Percentiles rank a stretch among this genome's conserved stretches.
phyloP scores from a whole-genome alignment of 2,113 vertebrate species.

The Rhagologus leucostigma region DNA sequence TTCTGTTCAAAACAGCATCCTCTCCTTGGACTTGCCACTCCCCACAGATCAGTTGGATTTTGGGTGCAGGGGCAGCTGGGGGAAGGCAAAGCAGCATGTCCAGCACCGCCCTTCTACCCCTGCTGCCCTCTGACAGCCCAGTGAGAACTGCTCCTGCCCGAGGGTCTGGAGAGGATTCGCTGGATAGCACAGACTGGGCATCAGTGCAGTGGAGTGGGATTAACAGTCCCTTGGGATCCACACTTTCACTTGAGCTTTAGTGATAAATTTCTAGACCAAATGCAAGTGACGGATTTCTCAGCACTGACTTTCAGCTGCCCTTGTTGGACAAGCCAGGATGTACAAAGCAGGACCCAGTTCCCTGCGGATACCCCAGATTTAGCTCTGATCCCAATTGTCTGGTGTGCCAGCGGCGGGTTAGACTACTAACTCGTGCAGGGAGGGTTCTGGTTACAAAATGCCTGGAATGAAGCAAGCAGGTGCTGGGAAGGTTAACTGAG shows the following conservation, averaged over 20 bases:
- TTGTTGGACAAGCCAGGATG: not conserved
- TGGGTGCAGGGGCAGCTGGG: not conserved
- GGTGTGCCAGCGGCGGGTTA: not conserved
- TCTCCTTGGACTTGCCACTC: not conserved
- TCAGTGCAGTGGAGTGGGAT: not conserved
- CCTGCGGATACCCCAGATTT: slow-evolving; percentile 24
- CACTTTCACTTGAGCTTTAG: not conserved
- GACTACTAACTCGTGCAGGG: not conserved
- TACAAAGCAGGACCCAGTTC: slow-evolving; percentile 15
- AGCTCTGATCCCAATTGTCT: slow-evolving; percentile 50
- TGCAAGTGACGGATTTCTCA: not conserved
- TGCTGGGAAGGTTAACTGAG: slow-evolving; percentile 40
- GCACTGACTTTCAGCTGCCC: slow-evolving; percentile 36
- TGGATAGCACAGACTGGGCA: not conserved
- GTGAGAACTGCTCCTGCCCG: not conserved
- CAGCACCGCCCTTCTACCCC: not conserved
- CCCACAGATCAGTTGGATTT: fast-evolving
- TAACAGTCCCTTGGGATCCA: not conserved
- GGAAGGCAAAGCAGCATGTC: not conserved
- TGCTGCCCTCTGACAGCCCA: not conserved
- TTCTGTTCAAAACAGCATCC: not conserved
- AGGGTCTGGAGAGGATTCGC: not conserved
- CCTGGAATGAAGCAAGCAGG: slow-evolving; percentile 18
- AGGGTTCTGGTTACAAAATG: slow-evolving; percentile 40
- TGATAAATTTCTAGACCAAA: not conserved